Evolutionary conservation across 2,113 vertebrate genomes (phyloP).

Genomic region (Cnemophilus loriae): DNA sequence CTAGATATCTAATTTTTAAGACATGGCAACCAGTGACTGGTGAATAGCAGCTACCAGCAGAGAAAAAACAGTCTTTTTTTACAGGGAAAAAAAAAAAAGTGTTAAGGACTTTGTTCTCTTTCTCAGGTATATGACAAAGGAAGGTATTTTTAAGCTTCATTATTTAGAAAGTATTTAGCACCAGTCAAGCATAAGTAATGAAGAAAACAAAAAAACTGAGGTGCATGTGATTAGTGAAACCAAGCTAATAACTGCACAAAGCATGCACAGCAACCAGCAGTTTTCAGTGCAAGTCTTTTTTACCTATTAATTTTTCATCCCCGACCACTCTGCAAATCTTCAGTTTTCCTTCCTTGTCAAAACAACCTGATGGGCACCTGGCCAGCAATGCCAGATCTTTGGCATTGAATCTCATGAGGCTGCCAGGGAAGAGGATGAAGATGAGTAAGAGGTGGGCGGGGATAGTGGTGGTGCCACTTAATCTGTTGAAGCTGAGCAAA

Average conservation of each 20-base stretch:
- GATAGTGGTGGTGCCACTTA: background rate
- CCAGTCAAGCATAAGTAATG: background rate
- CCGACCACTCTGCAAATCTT: background rate
- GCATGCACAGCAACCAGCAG: background rate
- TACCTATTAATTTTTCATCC: conserved; percentile 10
- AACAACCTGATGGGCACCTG: conserved; percentile 3
- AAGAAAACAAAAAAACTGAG: background rate
- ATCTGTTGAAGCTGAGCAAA: background rate
- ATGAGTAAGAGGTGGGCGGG: background rate
- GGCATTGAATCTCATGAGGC: conserved; percentile 22
- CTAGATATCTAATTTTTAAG: background rate
- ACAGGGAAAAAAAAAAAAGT: background rate
- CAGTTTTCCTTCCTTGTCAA: conserved; percentile 43
- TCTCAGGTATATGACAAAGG: background rate
- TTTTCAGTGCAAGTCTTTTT: background rate
- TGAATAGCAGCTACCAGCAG: background rate
- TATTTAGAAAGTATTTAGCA: background rate
- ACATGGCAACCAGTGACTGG: background rate
- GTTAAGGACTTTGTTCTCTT: background rate
- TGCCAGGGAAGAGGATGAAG: background rate
- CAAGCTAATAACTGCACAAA: background rate
- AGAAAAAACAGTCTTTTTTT: background rate
- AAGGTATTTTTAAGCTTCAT: background rate
- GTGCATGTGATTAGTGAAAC: background rate
- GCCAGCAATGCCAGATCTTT: conserved; percentile 7